These are phyloP conservation scores for Acanthurus lineatus DNA, from an alignment of 2,797 vertebrate genomes.

Conservation along the genomic window DNA sequence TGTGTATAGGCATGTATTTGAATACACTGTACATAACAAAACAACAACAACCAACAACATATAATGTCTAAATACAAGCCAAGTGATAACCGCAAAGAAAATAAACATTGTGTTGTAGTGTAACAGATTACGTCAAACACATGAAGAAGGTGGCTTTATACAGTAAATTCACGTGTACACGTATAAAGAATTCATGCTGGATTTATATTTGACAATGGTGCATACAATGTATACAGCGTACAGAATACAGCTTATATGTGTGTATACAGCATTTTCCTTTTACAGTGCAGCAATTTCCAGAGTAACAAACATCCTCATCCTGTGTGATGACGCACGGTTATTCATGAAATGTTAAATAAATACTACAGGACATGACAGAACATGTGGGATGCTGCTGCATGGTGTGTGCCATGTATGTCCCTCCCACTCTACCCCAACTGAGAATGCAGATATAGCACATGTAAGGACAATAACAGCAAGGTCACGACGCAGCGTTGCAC, in stretches of 20 bases:
- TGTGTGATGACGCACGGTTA: slow-evolving; percentile 46
- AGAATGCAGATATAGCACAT: slow-evolving; percentile 38
- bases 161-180: background rate
- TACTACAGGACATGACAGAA: slow-evolving; percentile 22
- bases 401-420: slow-evolving; percentile 1
- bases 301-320: slow-evolving; percentile 28
- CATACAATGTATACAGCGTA: background rate
- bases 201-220: background rate
- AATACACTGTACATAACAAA: too few relatives aligned
- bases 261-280: background rate
- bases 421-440: background rate
- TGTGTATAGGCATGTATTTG: background rate
- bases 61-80: background rate
- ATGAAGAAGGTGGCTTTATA: too few relatives aligned
- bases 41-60: background rate
- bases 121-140: background rate
- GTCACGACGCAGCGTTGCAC: slow-evolving; percentile 52
- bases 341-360: slow-evolving; percentile 58
- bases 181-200: background rate
- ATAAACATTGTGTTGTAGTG: too few relatives aligned
- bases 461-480: slow-evolving; percentile 65
- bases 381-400: slow-evolving; percentile 19
- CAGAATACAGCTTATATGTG: too few relatives aligned
- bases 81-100: background rate
- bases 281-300: slow-evolving; percentile 22